Percentiles rank a stretch among this genome's conserved stretches.
These are phyloP conservation scores for Harpegnathos saltator DNA, from an alignment of 1,140 invertebrate genomes.

Conservation along the genomic window DNA sequence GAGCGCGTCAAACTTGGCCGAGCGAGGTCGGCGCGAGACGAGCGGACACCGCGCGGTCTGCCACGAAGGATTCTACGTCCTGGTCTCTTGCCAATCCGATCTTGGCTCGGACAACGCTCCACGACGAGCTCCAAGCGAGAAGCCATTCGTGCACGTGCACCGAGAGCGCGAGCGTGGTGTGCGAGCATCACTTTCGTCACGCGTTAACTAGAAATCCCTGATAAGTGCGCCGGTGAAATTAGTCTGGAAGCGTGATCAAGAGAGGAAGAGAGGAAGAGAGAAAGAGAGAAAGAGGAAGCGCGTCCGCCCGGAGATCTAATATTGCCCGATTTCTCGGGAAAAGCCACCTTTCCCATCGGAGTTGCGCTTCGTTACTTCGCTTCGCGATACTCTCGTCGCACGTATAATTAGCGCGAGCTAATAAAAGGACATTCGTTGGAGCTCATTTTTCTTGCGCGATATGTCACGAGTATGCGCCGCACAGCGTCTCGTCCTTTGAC, in stretches of 20 bases:
- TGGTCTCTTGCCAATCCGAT: slow-evolving; percentile 72
- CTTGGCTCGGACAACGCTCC: slow-evolving; percentile 58
- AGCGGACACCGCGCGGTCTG: slow-evolving; percentile 74
- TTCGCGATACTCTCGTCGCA: background rate
- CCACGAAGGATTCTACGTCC: slow-evolving; percentile 66
- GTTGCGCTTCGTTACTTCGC: background rate
- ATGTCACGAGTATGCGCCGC: too few species aligned
- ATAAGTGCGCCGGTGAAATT: slow-evolving; percentile 57
- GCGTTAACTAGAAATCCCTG: slow-evolving; percentile 54
- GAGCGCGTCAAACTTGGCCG: background rate
- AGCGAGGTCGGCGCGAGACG: slow-evolving; percentile 46
- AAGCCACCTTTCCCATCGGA: background rate
- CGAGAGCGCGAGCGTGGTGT: slow-evolving; percentile 13
- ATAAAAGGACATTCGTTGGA: too few species aligned
- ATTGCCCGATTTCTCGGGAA: slow-evolving; percentile 8
- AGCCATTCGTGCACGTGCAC: slow-evolving; percentile 59
- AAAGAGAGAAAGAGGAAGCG: too few species aligned
- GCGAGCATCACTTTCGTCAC: slow-evolving; percentile 17
- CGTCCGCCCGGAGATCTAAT: slow-evolving; percentile 21
- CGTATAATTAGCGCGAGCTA: slow-evolving; percentile 6
- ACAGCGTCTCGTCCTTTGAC: too few species aligned
- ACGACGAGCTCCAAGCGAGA: slow-evolving; percentile 64
- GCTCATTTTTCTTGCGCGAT: too few species aligned
- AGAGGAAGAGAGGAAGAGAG: too few species aligned
- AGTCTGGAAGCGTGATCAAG: slow-evolving; percentile 43